phyloP scores from a whole-genome alignment of 2,888 invertebrate genomes.

The Amitus sp. region DNA sequence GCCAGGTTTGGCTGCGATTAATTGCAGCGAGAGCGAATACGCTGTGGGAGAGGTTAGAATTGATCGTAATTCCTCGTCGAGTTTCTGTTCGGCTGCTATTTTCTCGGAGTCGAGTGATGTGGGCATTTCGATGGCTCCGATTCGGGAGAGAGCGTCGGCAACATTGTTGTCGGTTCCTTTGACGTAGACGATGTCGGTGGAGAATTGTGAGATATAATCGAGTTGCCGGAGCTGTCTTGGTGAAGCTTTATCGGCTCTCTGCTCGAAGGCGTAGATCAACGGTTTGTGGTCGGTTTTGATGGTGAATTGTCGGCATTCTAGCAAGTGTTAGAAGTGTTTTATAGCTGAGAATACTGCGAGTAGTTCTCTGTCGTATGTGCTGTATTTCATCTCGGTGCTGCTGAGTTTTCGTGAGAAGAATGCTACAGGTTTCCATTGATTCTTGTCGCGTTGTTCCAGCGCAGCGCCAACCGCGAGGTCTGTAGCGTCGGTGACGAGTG shows the following conservation, averaged over 20 bases:
- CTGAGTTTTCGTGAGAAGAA: conserved; percentile 28
- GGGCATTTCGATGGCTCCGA: not conserved
- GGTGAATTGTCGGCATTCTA: conserved; percentile 21
- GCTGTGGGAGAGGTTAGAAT: no score
- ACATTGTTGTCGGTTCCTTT: conserved; percentile 11
- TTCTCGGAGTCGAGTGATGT: not conserved
- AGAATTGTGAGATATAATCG: conserved; percentile 25
- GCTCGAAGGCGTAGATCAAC: conserved; percentile 7
- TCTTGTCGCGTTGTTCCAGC: conserved; percentile 24
- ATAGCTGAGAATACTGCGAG: conserved; percentile 37
- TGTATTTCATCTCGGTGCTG: conserved; percentile 7
- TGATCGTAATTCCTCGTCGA: conserved; percentile 7
- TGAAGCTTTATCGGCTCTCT: conserved; percentile 11
- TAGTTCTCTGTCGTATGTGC: conserved; percentile 41
- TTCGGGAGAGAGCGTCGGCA: conserved; percentile 8
- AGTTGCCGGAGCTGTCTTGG: conserved; percentile 20
- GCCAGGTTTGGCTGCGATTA: no score
- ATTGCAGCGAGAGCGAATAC: no score
- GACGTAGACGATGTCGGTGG: conserved; percentile 25
- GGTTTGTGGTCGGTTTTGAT: conserved; percentile 35
- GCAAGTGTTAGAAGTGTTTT: conserved; percentile 17
- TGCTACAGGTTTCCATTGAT: conserved; percentile 19
- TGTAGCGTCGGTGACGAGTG: conserved; percentile 20
- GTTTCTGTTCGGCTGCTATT: not conserved
- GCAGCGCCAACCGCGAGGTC: conserved; percentile 29